Conservation (phyloP, 1,140 invertebrate species). For the Macrobrachium rosenbergii region DNA sequence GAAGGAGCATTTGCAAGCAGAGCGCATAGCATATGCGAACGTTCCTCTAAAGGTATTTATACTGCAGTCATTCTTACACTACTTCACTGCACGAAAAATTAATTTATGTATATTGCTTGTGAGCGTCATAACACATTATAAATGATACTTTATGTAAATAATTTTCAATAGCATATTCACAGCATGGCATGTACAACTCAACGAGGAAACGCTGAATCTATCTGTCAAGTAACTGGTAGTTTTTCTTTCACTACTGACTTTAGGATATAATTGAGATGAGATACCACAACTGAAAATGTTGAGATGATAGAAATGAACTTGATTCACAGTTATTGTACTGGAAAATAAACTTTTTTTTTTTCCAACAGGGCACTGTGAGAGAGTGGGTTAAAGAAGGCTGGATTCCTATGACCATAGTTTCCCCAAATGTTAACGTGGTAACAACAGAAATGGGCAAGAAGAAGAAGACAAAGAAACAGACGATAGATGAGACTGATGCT, state of each 20-base stretch:
- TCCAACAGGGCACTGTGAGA: constrained; percentile 7
- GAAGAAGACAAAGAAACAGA: not conserved
- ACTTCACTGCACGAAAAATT: too few species aligned
- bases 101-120: too few species aligned
- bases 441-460: constrained; percentile 5
- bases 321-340: not conserved
- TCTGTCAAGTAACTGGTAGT: not conserved
- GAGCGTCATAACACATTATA: too few species aligned
- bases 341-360: not conserved
- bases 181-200: too few species aligned
- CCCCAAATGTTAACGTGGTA: not conserved
- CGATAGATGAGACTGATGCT: not conserved
- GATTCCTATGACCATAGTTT: constrained; percentile 26
- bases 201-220: too few species aligned
- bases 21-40: constrained; percentile 34
- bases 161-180: too few species aligned
- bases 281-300: too few species aligned
- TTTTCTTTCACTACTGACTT: not conserved
- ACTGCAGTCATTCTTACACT: too few species aligned
- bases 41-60: constrained; percentile 50
- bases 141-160: too few species aligned
- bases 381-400: constrained; percentile 41
- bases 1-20: constrained; percentile 40
- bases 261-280: too few species aligned
- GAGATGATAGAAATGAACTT: too few species aligned